A percentile compares a stretch with the other conserved stretches of the same genome.
phyloP scores from a whole-genome alignment of 1,140 invertebrate genomes.

The Drosophila tristis region DNA sequence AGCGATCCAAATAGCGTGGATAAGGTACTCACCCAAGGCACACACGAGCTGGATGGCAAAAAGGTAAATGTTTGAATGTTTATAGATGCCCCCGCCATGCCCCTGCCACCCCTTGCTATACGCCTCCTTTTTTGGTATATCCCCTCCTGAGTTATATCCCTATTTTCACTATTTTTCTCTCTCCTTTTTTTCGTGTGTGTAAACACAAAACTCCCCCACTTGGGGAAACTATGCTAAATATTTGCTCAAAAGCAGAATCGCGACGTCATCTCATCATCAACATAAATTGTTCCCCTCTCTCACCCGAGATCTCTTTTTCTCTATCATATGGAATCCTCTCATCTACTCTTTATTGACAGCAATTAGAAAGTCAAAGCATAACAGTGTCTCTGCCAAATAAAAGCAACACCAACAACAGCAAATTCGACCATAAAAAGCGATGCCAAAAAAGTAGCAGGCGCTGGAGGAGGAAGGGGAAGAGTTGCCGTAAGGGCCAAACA shows the following conservation, averaged over 20 bases:
- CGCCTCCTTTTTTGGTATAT: too few species aligned
- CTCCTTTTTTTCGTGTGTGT: conserved; percentile 6
- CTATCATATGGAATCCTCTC: neutral
- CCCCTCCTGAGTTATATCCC: conserved; percentile 1
- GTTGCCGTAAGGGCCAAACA: conserved; percentile 61
- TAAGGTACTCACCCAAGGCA: conserved; percentile 96
- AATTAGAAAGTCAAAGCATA: conserved; percentile 80
- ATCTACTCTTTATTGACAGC: conserved; percentile 64
- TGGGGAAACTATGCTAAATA: conserved; percentile 71
- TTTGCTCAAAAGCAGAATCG: conserved; percentile 67
- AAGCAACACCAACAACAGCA: conserved; percentile 24
- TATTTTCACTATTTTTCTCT: conserved; percentile 3
- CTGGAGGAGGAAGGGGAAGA: neutral
- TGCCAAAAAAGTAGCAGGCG: conserved; percentile 11
- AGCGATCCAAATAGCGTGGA: conserved; percentile 96
- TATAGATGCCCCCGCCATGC: too few species aligned
- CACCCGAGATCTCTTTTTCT: neutral
- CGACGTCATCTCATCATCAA: conserved; percentile 18
- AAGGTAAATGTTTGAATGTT: conserved; percentile 88
- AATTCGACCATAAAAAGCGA: conserved; percentile 6
- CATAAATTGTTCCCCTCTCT: conserved; percentile 50
- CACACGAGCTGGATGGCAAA: conserved; percentile 97
- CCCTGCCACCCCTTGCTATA: neutral
- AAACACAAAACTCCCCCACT: conserved; percentile 70
- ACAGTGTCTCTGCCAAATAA: conserved; percentile 43